phyloP scores from a whole-genome alignment of 92 coral and sea anemone species.

The Parazoanthus atlanticus region DNA sequence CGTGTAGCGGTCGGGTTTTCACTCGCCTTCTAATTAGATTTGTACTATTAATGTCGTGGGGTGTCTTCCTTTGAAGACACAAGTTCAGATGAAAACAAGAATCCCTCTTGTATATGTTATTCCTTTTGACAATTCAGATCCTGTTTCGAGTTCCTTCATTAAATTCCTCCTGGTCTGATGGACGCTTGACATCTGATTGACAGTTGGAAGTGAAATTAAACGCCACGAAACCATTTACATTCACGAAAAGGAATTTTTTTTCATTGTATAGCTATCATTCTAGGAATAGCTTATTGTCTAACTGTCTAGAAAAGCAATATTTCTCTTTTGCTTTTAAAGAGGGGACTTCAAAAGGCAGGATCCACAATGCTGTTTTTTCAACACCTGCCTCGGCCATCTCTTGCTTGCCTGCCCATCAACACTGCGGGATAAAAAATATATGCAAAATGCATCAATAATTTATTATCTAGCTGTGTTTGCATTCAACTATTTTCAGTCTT shows the following conservation, averaged over 20 bases:
- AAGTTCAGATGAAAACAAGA: not conserved
- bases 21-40: not conserved
- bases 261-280: not conserved
- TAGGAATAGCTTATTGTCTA: not conserved
- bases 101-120: not conserved
- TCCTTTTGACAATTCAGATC: conserved; percentile 2
- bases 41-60: not conserved
- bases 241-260: not conserved
- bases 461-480: conserved; percentile 24
- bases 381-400: conserved; percentile 10
- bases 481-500: conserved; percentile 10
- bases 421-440: conserved; percentile 9
- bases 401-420: conserved; percentile 7
- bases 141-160: conserved; percentile 34
- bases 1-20: not conserved
- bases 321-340: conserved; percentile 16
- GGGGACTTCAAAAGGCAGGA: not conserved
- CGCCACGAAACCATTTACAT: not conserved
- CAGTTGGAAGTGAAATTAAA: conserved; percentile 8
- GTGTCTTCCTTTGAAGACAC: not conserved
- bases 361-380: not conserved
- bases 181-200: conserved; percentile 22
- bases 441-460: conserved; percentile 23
- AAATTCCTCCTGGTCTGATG: not conserved
- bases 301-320: conserved; percentile 5